A percentile compares a stretch with the other conserved stretches of the same genome.
phyloP scores from a whole-genome alignment of 2,888 invertebrate genomes.

The Caenorhabditis zanzibari region DNA sequence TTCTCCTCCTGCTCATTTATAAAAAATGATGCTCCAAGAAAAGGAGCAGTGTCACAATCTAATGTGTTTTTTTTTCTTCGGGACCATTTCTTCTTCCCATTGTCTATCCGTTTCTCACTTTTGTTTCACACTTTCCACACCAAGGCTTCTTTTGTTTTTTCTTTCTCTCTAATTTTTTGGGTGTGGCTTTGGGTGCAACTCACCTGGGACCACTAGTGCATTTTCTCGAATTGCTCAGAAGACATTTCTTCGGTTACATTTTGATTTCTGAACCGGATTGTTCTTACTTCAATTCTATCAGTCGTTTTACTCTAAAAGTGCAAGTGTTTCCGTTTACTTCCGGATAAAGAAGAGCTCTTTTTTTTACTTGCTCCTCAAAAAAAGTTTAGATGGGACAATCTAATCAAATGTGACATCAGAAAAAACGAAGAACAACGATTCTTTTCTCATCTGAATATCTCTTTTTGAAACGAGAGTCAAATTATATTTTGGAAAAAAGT shows the following conservation, averaged over 20 bases:
- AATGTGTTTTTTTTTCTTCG: slow-evolving; percentile 54
- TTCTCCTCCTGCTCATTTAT: slow-evolving; percentile 42
- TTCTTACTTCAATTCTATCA: slow-evolving; percentile 6
- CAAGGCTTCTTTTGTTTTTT: slow-evolving; percentile 42
- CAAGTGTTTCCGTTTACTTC: slow-evolving; percentile 36
- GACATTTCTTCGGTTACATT: neutral
- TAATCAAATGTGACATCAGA: slow-evolving; percentile 58
- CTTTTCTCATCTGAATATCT: slow-evolving; percentile 16
- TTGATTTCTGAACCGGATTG: slow-evolving; percentile 21
- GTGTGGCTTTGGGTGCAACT: neutral
- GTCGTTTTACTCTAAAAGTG: slow-evolving; percentile 21
- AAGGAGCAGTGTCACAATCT: slow-evolving; percentile 29
- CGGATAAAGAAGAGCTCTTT: slow-evolving; percentile 13
- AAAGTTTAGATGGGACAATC: slow-evolving; percentile 28
- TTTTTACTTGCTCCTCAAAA: neutral
- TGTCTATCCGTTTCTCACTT: slow-evolving; percentile 36
- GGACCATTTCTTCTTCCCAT: slow-evolving; percentile 33
- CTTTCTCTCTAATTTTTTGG: slow-evolving; percentile 14
- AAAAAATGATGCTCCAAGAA: slow-evolving; percentile 47
- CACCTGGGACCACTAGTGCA: slow-evolving; percentile 42
- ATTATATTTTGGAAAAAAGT: slow-evolving; percentile 43
- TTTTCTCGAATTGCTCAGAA: slow-evolving; percentile 6
- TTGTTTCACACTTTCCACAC: slow-evolving; percentile 57
- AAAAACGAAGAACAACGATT: slow-evolving; percentile 12
- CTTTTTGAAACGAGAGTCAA: slow-evolving; percentile 3